Conservation (phyloP, 1,140 invertebrate species). For the Leptestheria dahalacensis region DNA sequence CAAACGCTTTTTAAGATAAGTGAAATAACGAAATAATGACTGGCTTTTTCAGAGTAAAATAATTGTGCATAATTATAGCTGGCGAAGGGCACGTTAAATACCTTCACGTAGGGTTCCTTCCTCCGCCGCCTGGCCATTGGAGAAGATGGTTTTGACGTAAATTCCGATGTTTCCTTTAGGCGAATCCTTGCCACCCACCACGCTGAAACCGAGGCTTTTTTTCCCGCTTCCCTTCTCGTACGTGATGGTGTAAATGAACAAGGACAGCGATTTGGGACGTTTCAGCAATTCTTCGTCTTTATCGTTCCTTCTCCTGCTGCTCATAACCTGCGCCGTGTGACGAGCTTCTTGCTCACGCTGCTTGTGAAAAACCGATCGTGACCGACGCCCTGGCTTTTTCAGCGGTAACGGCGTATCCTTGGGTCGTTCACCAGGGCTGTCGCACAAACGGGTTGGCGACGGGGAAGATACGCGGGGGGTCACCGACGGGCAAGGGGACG, state of each 20-base stretch:
- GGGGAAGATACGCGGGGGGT: background rate
- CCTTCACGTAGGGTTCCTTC: conserved; percentile 68
- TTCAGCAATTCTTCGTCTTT: background rate
- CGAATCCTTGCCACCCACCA: conserved; percentile 76
- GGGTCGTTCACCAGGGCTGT: background rate
- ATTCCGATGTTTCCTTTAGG: conserved; percentile 78
- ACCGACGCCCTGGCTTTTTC: background rate
- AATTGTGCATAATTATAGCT: background rate
- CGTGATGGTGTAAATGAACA: conserved; percentile 37
- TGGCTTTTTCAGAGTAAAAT: background rate
- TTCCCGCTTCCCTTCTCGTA: conserved; percentile 69
- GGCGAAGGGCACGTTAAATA: too few species aligned
- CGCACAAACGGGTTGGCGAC: background rate
- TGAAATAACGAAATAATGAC: background rate
- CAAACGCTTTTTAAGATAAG: too few species aligned
- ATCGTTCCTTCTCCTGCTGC: background rate
- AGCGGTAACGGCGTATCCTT: background rate
- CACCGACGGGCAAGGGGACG: background rate
- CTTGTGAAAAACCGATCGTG: conserved; percentile 1
- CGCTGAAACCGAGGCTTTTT: conserved; percentile 78
- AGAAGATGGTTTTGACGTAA: conserved; percentile 82
- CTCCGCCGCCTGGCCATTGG: conserved; percentile 70
- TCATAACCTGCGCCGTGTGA: background rate
- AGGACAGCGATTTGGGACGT: conserved; percentile 28
- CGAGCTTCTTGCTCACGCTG: background rate